Evolutionary conservation across 1,140 invertebrate species (phyloP), one percentile per base, ranked within the genome.

Genomic region (Drosophila pruinosa): DNA sequence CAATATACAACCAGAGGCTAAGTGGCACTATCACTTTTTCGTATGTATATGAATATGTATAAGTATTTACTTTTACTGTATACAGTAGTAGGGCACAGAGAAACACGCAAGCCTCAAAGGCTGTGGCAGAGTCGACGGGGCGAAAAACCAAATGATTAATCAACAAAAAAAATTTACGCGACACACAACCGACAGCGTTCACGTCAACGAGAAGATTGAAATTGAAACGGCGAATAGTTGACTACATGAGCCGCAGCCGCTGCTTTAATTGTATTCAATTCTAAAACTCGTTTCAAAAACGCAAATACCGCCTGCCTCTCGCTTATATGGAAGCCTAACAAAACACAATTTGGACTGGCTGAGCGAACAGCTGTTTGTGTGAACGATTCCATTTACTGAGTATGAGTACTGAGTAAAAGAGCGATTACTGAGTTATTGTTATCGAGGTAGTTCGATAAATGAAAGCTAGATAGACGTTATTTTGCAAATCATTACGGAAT

Each of bases 241-340:
- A 70, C 52, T 24, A 47, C 19, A 17, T 52, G 15, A 57, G 71
- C 52, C 50, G 65, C 36, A 38, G 52, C 43, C 43, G 52, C 45
- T 45, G 64, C 64, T 47, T 68, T 63, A 58, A 57, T 62, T 17
- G 52, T 63, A 56, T 56, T 73, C 52, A 71, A 28, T 71, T 71
- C 67, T 74, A 38, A 75, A 75, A 71, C 68, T 54, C 47, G 72
- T 75, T 75, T 75, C 47, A 45, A 64, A 75, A 57, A 58, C 34
- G 31, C 39, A 64, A 69, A 58, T 59, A 43, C 67, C 52, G 58
- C 53, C 28, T 57, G 45, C 48, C 57, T 52, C 67, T 70, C 50
- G 15, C 67, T 48, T 8, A 63, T 52, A 69, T 47, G 50, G 56
- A 58, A 47, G 26, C 8, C 39, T 21, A 62, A 43, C 63, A 52